Percentiles rank a stretch among this genome's conserved stretches.
These are phyloP conservation scores for Istiophorus platypterus DNA, from an alignment of 2,113 vertebrate genomes.

Conservation along the genomic window DNA sequence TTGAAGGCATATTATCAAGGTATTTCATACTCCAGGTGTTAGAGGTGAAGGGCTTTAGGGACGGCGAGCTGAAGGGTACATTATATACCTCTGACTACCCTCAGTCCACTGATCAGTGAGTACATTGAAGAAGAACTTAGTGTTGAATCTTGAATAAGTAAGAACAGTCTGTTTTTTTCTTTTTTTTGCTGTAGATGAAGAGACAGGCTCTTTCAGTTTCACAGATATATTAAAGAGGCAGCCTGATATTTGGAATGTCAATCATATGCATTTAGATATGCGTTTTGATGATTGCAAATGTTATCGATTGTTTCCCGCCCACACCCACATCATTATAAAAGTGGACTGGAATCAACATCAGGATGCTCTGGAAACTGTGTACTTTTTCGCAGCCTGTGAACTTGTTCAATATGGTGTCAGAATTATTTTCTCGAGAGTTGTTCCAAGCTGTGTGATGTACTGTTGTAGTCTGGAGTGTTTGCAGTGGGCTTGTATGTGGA, in stretches of 20 bases:
- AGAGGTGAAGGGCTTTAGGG: slow-evolving; percentile 29
- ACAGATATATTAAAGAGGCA: slow-evolving; percentile 31
- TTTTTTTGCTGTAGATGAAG: background rate
- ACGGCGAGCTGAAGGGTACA: background rate
- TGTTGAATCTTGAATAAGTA: background rate
- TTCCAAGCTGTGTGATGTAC: slow-evolving; percentile 19
- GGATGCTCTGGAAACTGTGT: slow-evolving; percentile 11
- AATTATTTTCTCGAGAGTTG: slow-evolving; percentile 25
- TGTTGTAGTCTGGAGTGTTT: slow-evolving; percentile 33
- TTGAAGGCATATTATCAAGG: slow-evolving; percentile 43
- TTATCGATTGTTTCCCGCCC: slow-evolving; percentile 44
- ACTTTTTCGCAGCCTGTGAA: slow-evolving; percentile 30
- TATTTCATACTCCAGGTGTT: slow-evolving; percentile 27
- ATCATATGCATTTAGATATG: slow-evolving; percentile 68
- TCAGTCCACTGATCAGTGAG: slow-evolving; percentile 25
- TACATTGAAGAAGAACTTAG: slow-evolving; percentile 17
- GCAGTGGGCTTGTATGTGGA: slow-evolving; percentile 44
- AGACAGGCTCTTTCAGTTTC: background rate
- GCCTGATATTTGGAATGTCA: slow-evolving; percentile 29
- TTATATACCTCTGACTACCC: slow-evolving; percentile 40
- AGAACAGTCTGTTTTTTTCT: background rate
- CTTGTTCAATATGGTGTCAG: slow-evolving; percentile 26
- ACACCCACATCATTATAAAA: slow-evolving; percentile 21
- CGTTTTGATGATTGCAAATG: slow-evolving; percentile 57
- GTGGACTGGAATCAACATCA: background rate